These are phyloP conservation scores for Oconnorella tubifera DNA, from an alignment of 2,888 invertebrate genomes.

Conservation along the genomic window DNA sequence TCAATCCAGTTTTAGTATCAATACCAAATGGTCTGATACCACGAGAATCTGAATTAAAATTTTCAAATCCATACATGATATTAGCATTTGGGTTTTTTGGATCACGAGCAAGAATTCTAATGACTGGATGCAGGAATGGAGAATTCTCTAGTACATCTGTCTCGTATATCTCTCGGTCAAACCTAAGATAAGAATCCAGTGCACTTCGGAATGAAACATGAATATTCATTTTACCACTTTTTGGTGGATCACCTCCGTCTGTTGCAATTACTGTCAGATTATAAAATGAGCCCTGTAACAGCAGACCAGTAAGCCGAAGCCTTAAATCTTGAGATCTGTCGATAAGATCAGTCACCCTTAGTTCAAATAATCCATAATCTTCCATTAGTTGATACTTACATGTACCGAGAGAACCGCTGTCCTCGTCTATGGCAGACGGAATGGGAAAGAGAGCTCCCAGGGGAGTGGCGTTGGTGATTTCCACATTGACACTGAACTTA, in stretches of 20 bases:
- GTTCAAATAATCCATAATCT: slow-evolving; percentile 13
- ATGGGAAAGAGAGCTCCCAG: slow-evolving; percentile 18
- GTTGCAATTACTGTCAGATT: slow-evolving; percentile 80
- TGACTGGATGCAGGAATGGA: slow-evolving; percentile 6
- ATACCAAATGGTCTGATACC: slow-evolving; percentile 24
- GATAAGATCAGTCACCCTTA: slow-evolving; percentile 16
- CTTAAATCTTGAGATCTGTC: slow-evolving; percentile 12
- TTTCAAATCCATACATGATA: slow-evolving; percentile 19
- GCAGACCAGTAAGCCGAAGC: not conserved
- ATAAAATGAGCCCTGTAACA: slow-evolving; percentile 49
- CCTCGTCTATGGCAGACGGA: slow-evolving; percentile 28
- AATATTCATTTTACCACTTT: slow-evolving; percentile 22
- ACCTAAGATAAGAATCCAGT: slow-evolving; percentile 23
- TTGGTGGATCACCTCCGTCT: slow-evolving; percentile 71
- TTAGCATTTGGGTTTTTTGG: slow-evolving; percentile 6
- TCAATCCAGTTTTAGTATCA: slow-evolving; percentile 20
- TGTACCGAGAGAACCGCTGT: slow-evolving; percentile 17
- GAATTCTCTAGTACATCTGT: slow-evolving; percentile 23
- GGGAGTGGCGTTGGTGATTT: slow-evolving; percentile 25
- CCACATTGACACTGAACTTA: slow-evolving; percentile 9
- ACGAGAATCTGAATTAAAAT: slow-evolving; percentile 1
- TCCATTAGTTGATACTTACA: slow-evolving; percentile 17
- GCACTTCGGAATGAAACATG: slow-evolving; percentile 17
- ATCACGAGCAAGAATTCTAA: slow-evolving; percentile 13
- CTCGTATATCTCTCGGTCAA: slow-evolving; percentile 20